Percentiles rank a stretch among this genome's conserved stretches.
Conservation (phyloP, 2,888 invertebrate species). For the Bedellia somnulentella region DNA sequence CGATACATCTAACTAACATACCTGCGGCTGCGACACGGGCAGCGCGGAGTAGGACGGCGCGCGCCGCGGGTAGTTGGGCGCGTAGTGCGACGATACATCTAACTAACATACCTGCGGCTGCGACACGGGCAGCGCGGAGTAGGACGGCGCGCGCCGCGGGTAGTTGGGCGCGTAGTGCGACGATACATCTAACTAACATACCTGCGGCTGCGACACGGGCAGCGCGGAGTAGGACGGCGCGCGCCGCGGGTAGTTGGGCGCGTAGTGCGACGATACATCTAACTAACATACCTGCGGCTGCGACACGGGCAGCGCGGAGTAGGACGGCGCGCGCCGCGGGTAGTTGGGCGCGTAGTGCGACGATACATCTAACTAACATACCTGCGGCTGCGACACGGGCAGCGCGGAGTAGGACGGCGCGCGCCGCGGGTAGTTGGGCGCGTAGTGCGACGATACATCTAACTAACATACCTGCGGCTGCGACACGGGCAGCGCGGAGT, state of each 20-base stretch:
- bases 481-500: slow-evolving; percentile 78
- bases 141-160: slow-evolving; percentile 79
- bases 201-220: slow-evolving; percentile 52
- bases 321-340: slow-evolving; percentile 79
- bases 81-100: slow-evolving; percentile 97
- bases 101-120: slow-evolving; percentile 8
- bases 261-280: slow-evolving; percentile 97
- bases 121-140: slow-evolving; percentile 78
- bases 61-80: slow-evolving; percentile 86
- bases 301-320: slow-evolving; percentile 94
- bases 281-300: slow-evolving; percentile 90
- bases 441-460: slow-evolving; percentile 97
- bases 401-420: slow-evolving; percentile 86
- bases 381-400: slow-evolving; percentile 52
- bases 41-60: slow-evolving; percentile 86
- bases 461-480: slow-evolving; percentile 8
- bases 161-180: slow-evolving; percentile 96
- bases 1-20: too few species aligned
- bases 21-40: slow-evolving; percentile 52
- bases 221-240: slow-evolving; percentile 86
- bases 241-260: slow-evolving; percentile 86
- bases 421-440: slow-evolving; percentile 86
- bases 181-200: too few species aligned
- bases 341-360: slow-evolving; percentile 96
- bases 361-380: too few species aligned